Percentiles rank a stretch among this genome's conserved stretches.
These are phyloP conservation scores for Malurus leucopterus DNA, from an alignment of 2,797 vertebrate species.

Conservation along the genomic window DNA sequence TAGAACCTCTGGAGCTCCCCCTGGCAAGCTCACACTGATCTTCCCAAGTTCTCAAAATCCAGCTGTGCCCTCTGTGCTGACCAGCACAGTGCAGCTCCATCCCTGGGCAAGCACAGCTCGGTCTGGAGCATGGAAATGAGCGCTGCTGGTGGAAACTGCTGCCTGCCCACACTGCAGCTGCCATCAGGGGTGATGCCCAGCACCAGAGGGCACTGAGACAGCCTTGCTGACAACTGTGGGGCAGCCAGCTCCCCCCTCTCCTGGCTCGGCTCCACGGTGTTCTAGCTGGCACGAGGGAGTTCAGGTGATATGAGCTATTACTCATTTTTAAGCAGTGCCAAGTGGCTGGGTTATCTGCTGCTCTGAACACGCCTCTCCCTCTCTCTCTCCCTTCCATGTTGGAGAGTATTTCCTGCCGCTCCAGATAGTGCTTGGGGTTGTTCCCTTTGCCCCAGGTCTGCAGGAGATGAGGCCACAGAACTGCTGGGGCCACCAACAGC, in stretches of 20 bases:
- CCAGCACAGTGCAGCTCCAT: not conserved
- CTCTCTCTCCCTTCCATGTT: not conserved
- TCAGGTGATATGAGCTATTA: not conserved
- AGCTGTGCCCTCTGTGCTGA: not conserved
- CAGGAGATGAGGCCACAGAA: rapidly evolving
- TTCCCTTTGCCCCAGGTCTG: not conserved
- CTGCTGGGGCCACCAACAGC: not conserved
- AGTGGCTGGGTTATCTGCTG: not conserved
- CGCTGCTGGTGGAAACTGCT: not conserved
- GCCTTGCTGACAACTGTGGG: not conserved
- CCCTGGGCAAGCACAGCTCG: not conserved
- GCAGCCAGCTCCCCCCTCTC: not conserved
- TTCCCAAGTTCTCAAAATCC: not conserved
- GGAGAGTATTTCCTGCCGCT: not conserved
- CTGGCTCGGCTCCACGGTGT: not conserved
- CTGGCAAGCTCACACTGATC: not conserved
- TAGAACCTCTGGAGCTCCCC: not conserved
- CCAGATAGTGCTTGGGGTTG: not conserved
- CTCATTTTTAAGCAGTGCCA: not conserved
- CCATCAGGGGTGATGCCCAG: rapidly evolving
- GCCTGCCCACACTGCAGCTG: not conserved
- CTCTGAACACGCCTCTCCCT: not conserved
- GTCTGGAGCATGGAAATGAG: not conserved
- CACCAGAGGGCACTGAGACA: rapidly evolving
- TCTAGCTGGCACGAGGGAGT: not conserved